A percentile compares a stretch with the other conserved stretches of the same genome.
phyloP scores from a whole-genome alignment of 2,797 vertebrate genomes.

The Spinus olivaceus region DNA sequence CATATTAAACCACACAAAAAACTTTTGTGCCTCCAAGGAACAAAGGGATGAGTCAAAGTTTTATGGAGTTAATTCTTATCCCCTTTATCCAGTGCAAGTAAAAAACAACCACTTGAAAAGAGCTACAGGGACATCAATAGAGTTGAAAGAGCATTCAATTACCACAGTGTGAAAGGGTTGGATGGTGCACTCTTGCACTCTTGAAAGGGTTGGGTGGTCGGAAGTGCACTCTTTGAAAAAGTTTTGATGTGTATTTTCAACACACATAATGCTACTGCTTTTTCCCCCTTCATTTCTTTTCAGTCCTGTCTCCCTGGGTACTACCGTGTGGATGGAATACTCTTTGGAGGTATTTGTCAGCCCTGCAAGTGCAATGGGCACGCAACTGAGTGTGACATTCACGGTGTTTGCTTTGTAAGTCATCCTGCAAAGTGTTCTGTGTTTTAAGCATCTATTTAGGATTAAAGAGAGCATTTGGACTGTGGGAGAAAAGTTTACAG shows the following conservation, averaged over 20 bases:
- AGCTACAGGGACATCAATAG: not conserved
- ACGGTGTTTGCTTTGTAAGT: constrained; percentile 88
- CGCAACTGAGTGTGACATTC: constrained; percentile 81
- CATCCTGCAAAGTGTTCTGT: not conserved
- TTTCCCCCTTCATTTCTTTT: not conserved
- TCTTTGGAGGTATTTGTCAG: constrained; percentile 92
- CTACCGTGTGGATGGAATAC: constrained; percentile 87
- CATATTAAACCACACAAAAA: not conserved
- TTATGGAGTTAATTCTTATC: not conserved
- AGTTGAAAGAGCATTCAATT: not conserved
- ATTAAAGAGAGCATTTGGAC: not conserved
- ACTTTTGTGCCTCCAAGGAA: not conserved
- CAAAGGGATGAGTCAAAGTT: not conserved
- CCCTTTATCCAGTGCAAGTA: not conserved
- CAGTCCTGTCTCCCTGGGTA: constrained; percentile 87
- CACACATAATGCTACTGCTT: not conserved
- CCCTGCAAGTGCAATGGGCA: constrained; percentile 90
- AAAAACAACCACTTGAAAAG: not conserved
- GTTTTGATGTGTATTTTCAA: not conserved
- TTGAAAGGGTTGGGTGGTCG: no score
- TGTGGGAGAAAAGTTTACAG: not conserved
- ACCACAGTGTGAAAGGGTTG: not conserved
- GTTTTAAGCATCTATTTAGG: not conserved
- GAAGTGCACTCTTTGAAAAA: not conserved
- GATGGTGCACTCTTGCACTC: no score